Percentiles rank a stretch among this genome's conserved stretches.
These are phyloP conservation scores for Pholis gunnellus DNA, from an alignment of 2,113 vertebrate genomes.

Conservation along the genomic window DNA sequence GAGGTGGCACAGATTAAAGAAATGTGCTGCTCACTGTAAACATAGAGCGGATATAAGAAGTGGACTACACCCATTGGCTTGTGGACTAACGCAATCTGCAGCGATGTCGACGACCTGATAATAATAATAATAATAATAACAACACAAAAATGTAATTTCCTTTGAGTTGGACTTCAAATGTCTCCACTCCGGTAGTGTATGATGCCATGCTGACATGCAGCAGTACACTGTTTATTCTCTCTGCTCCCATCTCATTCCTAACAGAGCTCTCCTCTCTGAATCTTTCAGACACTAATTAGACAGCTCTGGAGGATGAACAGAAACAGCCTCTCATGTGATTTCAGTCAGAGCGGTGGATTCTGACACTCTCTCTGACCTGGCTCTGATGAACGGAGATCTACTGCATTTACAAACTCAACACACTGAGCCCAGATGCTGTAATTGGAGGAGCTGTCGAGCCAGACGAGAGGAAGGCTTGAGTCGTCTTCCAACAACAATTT, in stretches of 20 bases:
- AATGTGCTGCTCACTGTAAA: not conserved
- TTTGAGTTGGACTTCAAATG: too few species aligned
- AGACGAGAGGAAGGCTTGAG: conserved; percentile 36
- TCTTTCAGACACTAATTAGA: conserved; percentile 34
- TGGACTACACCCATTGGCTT: too few species aligned
- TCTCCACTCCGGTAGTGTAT: not conserved
- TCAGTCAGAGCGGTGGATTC: conserved; percentile 8
- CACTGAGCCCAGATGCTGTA: conserved; percentile 41
- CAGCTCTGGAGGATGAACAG: not conserved
- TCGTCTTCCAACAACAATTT: conserved; percentile 62
- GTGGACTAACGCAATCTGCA: too few species aligned
- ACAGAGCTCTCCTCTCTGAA: conserved; percentile 13
- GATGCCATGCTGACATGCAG: not conserved
- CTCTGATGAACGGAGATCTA: conserved; percentile 54
- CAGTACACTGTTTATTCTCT: not conserved
- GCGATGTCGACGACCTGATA: too few species aligned
- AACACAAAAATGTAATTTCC: too few species aligned
- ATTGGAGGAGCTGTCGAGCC: conserved; percentile 66
- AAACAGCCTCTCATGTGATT: conserved; percentile 12
- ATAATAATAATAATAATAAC: too few species aligned
- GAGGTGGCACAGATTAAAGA: not conserved
- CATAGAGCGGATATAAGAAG: too few species aligned
- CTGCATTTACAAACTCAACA: conserved; percentile 49
- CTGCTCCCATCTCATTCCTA: not conserved
- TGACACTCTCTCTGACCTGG: conserved; percentile 28